A percentile compares a stretch with the other conserved stretches of the same genome.
These are phyloP conservation scores for Anoura caudifer DNA, from an alignment of 2,113 vertebrate genomes.

Conservation along the genomic window DNA sequence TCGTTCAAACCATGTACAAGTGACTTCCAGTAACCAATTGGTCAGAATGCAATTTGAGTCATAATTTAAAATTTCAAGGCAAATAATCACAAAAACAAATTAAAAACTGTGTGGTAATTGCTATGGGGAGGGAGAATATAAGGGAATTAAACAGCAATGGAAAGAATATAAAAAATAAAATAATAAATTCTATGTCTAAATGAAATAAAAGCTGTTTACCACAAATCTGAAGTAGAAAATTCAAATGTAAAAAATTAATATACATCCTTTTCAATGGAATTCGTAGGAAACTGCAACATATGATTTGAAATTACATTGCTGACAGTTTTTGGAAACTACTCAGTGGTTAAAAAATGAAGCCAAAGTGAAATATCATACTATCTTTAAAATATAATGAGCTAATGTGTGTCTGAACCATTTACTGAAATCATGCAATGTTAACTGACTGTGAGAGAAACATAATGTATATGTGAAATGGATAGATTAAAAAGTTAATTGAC, in stretches of 20 bases:
- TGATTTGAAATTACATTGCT: conserved; percentile 25
- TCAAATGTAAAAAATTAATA: not conserved
- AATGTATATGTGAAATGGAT: not conserved
- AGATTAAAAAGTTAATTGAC: not conserved
- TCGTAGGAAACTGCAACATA: conserved; percentile 17
- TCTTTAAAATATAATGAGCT: conserved; percentile 1
- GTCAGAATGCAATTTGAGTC: conserved; percentile 36
- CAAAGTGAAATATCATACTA: not conserved
- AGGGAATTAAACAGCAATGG: no score
- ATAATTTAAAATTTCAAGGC: conserved; percentile 50
- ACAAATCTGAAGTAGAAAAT: conserved; percentile 3
- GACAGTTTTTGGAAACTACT: conserved; percentile 6
- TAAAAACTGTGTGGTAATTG: not conserved
- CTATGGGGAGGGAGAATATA: no score
- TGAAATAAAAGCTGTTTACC: not conserved
- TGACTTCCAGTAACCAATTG: conserved; percentile 49
- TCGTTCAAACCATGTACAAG: not conserved
- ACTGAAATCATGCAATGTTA: not conserved
- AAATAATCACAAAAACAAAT: conserved; percentile 25
- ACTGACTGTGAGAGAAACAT: not conserved
- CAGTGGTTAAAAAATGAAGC: not conserved
- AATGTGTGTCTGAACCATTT: not conserved
- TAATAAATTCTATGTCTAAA: not conserved
- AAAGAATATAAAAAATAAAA: no score
- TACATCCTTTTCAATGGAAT: not conserved